Conservation (phyloP, 2,113 vertebrate genomes). For the Hemicordylus capensis region DNA sequence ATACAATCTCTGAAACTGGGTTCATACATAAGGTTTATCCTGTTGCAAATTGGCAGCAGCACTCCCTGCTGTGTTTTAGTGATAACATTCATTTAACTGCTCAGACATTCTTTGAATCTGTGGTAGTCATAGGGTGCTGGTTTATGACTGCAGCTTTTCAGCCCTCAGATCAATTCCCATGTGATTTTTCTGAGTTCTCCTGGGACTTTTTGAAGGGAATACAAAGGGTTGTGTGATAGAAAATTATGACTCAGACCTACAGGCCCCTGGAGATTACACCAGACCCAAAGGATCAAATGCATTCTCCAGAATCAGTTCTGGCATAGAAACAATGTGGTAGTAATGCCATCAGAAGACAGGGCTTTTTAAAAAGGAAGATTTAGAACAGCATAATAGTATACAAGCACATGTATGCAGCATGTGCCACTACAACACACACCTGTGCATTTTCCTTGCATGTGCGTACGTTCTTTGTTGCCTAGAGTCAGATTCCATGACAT, state of each 20-base stretch:
- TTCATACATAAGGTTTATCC: slow-evolving; percentile 9
- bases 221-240: background rate
- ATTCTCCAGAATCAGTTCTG: background rate
- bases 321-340: background rate
- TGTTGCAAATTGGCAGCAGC: slow-evolving; percentile 7
- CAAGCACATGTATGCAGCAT: background rate
- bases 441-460: too few species aligned
- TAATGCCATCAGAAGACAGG: background rate
- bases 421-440: too few species aligned
- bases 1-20: background rate
- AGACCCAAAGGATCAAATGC: background rate
- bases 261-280: background rate
- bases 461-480: too few species aligned
- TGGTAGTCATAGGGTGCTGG: background rate
- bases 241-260: background rate
- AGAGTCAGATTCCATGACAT: too few species aligned
- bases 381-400: too few species aligned
- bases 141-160: slow-evolving; percentile 12
- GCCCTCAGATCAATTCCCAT: background rate
- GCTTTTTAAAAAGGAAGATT: too few species aligned
- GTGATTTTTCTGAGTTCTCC: background rate
- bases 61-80: slow-evolving; percentile 9
- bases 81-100: slow-evolving; percentile 13
- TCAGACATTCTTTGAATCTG: slow-evolving; percentile 11
- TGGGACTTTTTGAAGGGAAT: background rate